A percentile compares a stretch with the other conserved stretches of the same genome.
These are phyloP conservation scores for Melieria omissa DNA, from an alignment of 2,888 invertebrate genomes.

Conservation along the genomic window DNA sequence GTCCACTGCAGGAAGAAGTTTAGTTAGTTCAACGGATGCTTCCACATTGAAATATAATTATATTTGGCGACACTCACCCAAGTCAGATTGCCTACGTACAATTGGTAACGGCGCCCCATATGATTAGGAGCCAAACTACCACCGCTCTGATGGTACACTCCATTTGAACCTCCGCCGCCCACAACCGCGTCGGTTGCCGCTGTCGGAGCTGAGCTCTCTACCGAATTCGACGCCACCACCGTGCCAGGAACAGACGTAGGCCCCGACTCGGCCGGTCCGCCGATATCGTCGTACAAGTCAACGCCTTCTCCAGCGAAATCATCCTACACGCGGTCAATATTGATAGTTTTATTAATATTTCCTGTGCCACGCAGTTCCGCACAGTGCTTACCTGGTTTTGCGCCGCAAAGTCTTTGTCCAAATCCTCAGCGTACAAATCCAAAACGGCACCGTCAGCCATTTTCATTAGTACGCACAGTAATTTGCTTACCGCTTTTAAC, in stretches of 20 bases:
- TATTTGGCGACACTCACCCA: conserved; percentile 79
- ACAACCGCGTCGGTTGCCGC: conserved; percentile 73
- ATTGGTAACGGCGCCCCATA: conserved; percentile 83
- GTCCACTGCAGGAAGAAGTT: conserved; percentile 83
- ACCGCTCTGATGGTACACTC: conserved; percentile 77
- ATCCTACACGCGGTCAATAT: conserved; percentile 52
- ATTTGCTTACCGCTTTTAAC: no score
- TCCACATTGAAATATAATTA: conserved; percentile 54
- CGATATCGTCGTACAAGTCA: conserved; percentile 95
- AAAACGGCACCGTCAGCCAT: conserved; percentile 97
- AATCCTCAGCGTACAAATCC: conserved; percentile 96
- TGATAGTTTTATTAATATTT: background rate
- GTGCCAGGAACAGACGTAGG: conserved; percentile 73
- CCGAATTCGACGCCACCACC: conserved; percentile 68
- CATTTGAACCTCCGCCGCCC: conserved; percentile 72
- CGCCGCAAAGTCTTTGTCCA: conserved; percentile 89
- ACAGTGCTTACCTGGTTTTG: conserved; percentile 70
- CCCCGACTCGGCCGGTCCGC: conserved; percentile 77
- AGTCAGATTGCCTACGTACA: conserved; percentile 97
- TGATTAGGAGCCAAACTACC: conserved; percentile 77
- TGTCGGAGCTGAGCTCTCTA: conserved; percentile 69
- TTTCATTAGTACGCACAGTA: no score
- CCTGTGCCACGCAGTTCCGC: background rate
- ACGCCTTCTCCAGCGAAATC: conserved; percentile 75
- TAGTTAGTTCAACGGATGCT: conserved; percentile 49